Evolutionary conservation across 35 echinoderm and acorn worm species (phyloP).

Genomic region (Ptychodera flava): DNA sequence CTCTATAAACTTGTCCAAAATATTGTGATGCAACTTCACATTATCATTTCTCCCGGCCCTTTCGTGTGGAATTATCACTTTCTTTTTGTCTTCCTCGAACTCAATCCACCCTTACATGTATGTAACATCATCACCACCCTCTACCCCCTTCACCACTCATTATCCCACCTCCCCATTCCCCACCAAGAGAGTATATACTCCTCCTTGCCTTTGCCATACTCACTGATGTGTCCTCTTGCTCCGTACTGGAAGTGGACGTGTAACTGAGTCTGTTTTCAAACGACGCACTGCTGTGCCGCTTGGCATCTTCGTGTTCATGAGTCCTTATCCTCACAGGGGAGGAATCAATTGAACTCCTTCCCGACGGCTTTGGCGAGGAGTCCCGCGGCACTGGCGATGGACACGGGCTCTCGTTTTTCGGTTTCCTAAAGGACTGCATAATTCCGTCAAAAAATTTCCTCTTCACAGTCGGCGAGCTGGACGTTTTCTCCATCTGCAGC

Average conservation of each 20-base stretch:
- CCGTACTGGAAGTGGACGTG: constrained; percentile 80
- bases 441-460: constrained; percentile 98
- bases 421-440: constrained; percentile 82
- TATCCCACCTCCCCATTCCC: too few species aligned
- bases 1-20: too few species aligned
- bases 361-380: constrained; percentile 40
- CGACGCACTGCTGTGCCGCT: constrained; percentile 33
- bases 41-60: too few species aligned
- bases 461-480: constrained; percentile 81
- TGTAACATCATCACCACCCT: too few species aligned
- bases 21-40: too few species aligned
- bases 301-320: constrained; percentile 10
- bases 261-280: constrained; percentile 64
- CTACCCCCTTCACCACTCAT: too few species aligned
- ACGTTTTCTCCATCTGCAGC: constrained; percentile 48
- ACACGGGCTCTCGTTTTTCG: neutral
- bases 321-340: constrained; percentile 32
- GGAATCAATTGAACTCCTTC: constrained; percentile 21
- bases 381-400: constrained; percentile 10
- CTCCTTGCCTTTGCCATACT: too few species aligned
- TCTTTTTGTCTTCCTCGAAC: too few species aligned
- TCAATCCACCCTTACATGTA: too few species aligned
- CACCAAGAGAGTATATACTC: too few species aligned
- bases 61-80: too few species aligned
- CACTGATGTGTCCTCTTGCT: constrained; percentile 84